phyloP scores from a whole-genome alignment of 2,888 invertebrate genomes.

The Sisyra terminalis region DNA sequence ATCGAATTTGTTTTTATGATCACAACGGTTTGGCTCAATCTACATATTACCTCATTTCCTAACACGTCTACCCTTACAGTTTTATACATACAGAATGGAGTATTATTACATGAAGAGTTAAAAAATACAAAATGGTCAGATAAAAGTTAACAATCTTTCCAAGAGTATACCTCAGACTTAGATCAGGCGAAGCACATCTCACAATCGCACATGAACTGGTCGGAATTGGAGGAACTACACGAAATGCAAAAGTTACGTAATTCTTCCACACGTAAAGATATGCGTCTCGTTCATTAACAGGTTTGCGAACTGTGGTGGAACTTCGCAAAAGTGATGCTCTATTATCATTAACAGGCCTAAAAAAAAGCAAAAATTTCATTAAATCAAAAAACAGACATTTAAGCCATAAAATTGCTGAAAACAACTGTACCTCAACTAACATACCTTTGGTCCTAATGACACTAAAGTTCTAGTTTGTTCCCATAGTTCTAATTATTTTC shows the following conservation, averaged over 20 bases:
- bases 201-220: conserved; percentile 46
- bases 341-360: conserved; percentile 88
- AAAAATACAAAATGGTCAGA: neutral
- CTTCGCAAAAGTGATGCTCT: conserved; percentile 84
- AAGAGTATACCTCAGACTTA: conserved; percentile 61
- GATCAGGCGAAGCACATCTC: conserved; percentile 84
- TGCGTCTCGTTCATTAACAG: conserved; percentile 82
- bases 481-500: too few relatives aligned
- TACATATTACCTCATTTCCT: too few relatives aligned
- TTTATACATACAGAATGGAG: too few relatives aligned
- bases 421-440: too few relatives aligned
- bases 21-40: neutral
- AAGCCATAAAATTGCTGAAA: neutral
- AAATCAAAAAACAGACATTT: too few relatives aligned
- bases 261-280: conserved; percentile 97
- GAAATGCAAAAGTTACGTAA: conserved; percentile 90
- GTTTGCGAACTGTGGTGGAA: conserved; percentile 74
- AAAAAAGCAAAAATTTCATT: conserved; percentile 17
- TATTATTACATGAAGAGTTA: neutral
- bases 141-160: neutral
- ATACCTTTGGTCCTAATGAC: too few relatives aligned
- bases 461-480: too few relatives aligned
- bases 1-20: too few relatives aligned
- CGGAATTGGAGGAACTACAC: conserved; percentile 84
- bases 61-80: too few relatives aligned